Percentiles rank a stretch among this genome's conserved stretches.
Evolutionary conservation across 1,140 invertebrate genomes (phyloP).

Genomic region (Penaeus vannamei): DNA sequence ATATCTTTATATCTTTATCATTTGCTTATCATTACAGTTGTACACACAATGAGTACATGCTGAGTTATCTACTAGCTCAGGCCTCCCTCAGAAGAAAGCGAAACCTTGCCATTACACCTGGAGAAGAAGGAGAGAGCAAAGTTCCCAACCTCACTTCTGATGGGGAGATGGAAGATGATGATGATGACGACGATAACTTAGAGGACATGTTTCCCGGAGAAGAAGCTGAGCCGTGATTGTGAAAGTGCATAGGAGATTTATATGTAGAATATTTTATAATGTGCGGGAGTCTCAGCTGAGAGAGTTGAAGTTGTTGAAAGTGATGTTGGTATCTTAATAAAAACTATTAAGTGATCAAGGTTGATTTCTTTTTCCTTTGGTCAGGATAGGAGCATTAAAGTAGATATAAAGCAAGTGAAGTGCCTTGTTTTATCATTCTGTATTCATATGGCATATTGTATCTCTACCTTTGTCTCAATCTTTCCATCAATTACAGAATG

Average conservation of each 20-base stretch:
- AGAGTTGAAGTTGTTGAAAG: no score
- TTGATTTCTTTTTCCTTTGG: no score
- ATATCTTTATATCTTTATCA: background rate
- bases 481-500: no score
- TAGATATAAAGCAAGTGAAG: no score
- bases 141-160: background rate
- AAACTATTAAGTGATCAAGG: no score
- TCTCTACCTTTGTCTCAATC: no score
- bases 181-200: background rate
- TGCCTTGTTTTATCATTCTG: no score
- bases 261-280: background rate
- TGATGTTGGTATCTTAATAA: no score
- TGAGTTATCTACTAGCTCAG: slow-evolving; percentile 49
- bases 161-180: background rate
- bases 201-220: slow-evolving; percentile 33
- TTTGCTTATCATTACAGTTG: slow-evolving; percentile 37
- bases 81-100: slow-evolving; percentile 38
- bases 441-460: no score
- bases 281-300: no score
- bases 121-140: background rate
- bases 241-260: background rate
- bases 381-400: no score
- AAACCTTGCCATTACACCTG: background rate
- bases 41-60: slow-evolving; percentile 59
- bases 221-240: background rate